These are phyloP conservation scores for Orthonevra nobilis DNA, from an alignment of 2,888 invertebrate genomes.

Conservation along the genomic window DNA sequence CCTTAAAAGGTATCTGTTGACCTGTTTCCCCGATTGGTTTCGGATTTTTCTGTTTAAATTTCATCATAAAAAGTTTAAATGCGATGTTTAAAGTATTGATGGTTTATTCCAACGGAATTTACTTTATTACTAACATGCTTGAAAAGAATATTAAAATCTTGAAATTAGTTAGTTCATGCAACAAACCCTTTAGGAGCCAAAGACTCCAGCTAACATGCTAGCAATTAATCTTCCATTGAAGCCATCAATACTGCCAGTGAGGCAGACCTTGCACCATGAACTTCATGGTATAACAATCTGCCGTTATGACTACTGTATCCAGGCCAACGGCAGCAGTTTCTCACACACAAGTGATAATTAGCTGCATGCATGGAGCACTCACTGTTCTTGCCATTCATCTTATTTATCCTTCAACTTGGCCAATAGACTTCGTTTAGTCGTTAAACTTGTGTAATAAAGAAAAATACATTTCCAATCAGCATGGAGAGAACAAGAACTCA, in stretches of 20 bases:
- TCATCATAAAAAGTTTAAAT: too few relatives aligned
- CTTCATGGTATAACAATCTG: constrained; percentile 21
- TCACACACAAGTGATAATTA: constrained; percentile 41
- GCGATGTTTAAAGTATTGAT: too few relatives aligned
- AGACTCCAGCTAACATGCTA: too few relatives aligned
- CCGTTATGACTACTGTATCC: constrained; percentile 45
- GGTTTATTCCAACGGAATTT: too few relatives aligned
- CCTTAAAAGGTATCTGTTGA: too few relatives aligned
- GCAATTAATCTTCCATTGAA: too few relatives aligned
- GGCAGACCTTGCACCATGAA: constrained; percentile 47
- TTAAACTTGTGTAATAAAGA: constrained; percentile 6
- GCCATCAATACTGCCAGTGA: neutral
- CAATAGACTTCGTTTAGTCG: neutral
- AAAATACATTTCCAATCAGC: constrained; percentile 1
- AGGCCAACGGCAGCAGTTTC: constrained; percentile 44
- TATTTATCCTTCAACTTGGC: constrained; percentile 21
- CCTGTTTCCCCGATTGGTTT: too few relatives aligned
- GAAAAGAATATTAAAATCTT: too few relatives aligned
- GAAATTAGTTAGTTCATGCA: too few relatives aligned
- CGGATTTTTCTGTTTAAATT: too few relatives aligned
- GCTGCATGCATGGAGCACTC: constrained; percentile 33
- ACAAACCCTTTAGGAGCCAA: too few relatives aligned
- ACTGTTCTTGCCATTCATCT: constrained; percentile 31
- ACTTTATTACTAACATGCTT: too few relatives aligned
- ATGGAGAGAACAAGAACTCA: neutral